Evolutionary conservation across 2,113 vertebrate species (phyloP), one percentile per base, ranked within the genome.

Genomic region (Oryzias javanicus): DNA sequence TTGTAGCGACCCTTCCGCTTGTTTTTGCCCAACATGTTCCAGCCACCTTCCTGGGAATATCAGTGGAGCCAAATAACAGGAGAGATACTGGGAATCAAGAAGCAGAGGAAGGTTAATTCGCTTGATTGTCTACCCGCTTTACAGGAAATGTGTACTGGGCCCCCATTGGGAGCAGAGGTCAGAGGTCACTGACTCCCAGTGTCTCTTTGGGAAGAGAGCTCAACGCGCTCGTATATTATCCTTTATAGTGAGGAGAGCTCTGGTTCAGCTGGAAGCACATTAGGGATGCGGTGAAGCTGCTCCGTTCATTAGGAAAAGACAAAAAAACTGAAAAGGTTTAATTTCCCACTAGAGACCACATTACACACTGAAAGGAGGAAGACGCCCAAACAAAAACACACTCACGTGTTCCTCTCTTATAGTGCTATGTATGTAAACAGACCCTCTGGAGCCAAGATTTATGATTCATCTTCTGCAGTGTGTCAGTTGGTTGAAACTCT

Each of bases 1-100:
- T 85, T 89, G 85, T 83, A 45, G 78, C 86, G 60, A 74, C 58
- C 20, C 80, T 92, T 92, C 90, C 92, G 80, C 60, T 88, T 92
- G 89, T 91, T 92, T 92, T 91, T 73, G 81, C 77, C 78, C 74
- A 58, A 70, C 29, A 1, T 60, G 67, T 76, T 82, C 74, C 83
- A 74, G 65, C 72, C 74, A 89, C 85, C 89, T 91, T 91, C 86
- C 87, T 90, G 35, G 42, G 64, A 70, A 67, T 29, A 53, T 74
- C 59, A 19, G 42, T 6, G 42, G 35, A 62, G 56, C 60, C 45
- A 63, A 45, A 42, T 52, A 73, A 50, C 41, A 20, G 19, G 41
- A 41, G 52, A 35, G 25, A 24, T 51, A 27, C 14, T 18, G 13
- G 42, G 55, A 49, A 52, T 65, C 6, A 56, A 59, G 68, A 49